phyloP scores from a whole-genome alignment of 2,113 vertebrate genomes.

The Ammodytes marinus region DNA sequence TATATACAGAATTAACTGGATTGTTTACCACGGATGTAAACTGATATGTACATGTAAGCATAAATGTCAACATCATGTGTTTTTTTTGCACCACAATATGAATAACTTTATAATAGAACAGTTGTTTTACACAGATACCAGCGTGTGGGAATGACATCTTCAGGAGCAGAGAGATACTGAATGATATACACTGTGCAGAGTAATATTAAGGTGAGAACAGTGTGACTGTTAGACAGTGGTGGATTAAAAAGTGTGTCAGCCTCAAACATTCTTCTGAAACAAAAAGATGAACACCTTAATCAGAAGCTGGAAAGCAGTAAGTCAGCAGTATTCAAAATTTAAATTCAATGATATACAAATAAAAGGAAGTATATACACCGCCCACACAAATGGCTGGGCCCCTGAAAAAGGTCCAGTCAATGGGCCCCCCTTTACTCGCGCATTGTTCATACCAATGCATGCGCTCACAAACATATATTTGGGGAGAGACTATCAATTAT shows the following conservation, averaged over 20 bases:
- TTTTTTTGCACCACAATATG: constrained; percentile 13
- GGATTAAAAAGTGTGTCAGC: constrained; percentile 24
- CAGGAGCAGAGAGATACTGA: constrained; percentile 6
- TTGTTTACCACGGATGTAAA: constrained; percentile 55
- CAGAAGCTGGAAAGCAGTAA: background rate
- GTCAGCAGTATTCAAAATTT: constrained; percentile 11
- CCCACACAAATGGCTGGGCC: no score
- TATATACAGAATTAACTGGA: constrained; percentile 35
- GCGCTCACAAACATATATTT: no score
- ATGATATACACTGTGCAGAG: background rate
- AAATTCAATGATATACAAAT: constrained; percentile 17
- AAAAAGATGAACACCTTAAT: background rate
- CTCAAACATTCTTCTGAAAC: constrained; percentile 19
- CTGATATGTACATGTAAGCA: constrained; percentile 25
- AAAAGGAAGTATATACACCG: background rate
- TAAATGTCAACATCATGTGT: constrained; percentile 4
- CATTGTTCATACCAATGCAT: no score
- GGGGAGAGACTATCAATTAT: no score
- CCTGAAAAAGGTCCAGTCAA: no score
- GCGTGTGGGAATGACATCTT: constrained; percentile 8
- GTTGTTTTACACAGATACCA: constrained; percentile 24
- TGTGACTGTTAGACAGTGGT: constrained; percentile 1
- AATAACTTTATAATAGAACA: constrained; percentile 26
- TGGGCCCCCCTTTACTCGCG: no score
- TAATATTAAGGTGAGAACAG: constrained; percentile 7